phyloP scores from a whole-genome alignment of 2,113 vertebrate genomes.

The Chaenocephalus aceratus region DNA sequence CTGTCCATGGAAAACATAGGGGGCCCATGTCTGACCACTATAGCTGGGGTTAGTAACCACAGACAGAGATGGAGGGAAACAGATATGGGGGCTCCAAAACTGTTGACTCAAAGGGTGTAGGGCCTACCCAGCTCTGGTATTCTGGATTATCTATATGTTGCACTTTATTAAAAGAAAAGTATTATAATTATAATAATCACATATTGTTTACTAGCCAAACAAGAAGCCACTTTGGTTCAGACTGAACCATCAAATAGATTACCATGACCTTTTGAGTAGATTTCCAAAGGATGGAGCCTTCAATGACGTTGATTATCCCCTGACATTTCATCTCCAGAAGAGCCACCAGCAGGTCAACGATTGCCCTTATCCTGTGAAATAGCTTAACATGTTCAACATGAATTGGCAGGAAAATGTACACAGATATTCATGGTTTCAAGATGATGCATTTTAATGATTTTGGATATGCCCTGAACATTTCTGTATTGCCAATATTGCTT shows the following conservation, averaged over 20 bases:
- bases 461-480: background rate
- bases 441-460: background rate
- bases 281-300: background rate
- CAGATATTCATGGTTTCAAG: background rate
- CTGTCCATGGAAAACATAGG: slow-evolving; percentile 59
- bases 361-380: background rate
- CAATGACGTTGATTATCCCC: background rate
- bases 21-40: slow-evolving; percentile 52
- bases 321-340: background rate
- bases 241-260: background rate
- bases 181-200: no score
- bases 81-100: slow-evolving; percentile 49
- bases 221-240: background rate
- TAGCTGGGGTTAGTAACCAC: slow-evolving; percentile 59
- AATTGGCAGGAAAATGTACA: background rate
- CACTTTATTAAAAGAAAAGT: background rate
- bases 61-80: slow-evolving; percentile 53
- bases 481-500: background rate
- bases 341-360: background rate
- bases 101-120: slow-evolving; percentile 14
- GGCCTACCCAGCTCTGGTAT: slow-evolving; percentile 3
- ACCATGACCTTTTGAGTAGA: background rate
- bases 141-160: background rate
- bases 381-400: background rate
- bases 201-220: slow-evolving; percentile 5